A percentile compares a stretch with the other conserved stretches of the same genome.
phyloP scores from a whole-genome alignment of 2,113 vertebrate genomes.

The Raja brachyura region DNA sequence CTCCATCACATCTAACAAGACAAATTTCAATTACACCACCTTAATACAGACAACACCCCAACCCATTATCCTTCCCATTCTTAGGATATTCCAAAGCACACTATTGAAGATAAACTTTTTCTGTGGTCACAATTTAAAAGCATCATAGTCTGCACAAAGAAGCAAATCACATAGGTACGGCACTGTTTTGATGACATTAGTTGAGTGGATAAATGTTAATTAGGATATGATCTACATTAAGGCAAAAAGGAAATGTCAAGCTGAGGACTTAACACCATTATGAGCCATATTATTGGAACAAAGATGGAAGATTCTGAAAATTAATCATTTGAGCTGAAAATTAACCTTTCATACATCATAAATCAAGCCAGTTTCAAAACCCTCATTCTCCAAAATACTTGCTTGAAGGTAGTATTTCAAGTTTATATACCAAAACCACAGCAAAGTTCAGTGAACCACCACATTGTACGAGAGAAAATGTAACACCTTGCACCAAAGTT shows the following conservation, averaged over 20 bases:
- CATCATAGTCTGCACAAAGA: background rate
- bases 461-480: background rate
- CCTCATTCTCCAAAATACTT: background rate
- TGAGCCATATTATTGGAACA: background rate
- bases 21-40: background rate
- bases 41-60: background rate
- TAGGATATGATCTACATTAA: background rate
- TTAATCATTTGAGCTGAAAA: background rate
- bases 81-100: background rate
- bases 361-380: background rate
- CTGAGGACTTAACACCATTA: background rate
- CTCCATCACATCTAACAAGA: background rate
- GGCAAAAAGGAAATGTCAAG: background rate
- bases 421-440: background rate
- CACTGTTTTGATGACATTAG: background rate
- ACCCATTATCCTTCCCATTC: background rate
- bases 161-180: background rate
- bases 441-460: background rate
- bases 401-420: background rate
- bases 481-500: background rate
- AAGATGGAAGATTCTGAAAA: background rate
- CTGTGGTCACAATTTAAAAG: background rate
- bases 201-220: background rate
- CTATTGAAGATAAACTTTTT: background rate
- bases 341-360: background rate